Evolutionary conservation across 1,140 invertebrate genomes (phyloP).

Genomic region (Lysiphlebus fabarum): DNA sequence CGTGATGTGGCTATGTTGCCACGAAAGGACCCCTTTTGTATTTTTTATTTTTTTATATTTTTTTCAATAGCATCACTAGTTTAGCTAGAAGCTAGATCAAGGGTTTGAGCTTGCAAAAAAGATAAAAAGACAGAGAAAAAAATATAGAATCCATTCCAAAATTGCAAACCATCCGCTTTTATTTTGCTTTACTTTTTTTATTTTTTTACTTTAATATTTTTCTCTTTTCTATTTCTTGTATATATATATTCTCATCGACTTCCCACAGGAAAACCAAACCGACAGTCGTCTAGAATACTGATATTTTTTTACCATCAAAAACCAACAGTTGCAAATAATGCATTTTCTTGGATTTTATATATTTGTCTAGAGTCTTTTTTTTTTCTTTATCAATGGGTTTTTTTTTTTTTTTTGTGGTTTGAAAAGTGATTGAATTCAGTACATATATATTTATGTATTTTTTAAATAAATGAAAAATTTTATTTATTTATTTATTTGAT

Average conservation of each 20-base stretch:
- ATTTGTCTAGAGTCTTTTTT: conserved; percentile 22
- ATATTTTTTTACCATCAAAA: conserved; percentile 32
- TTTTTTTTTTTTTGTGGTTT: too few relatives aligned
- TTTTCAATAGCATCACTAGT: conserved; percentile 16
- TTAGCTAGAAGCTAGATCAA: conserved; percentile 14
- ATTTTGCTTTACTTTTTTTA: conserved; percentile 25
- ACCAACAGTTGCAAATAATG: conserved; percentile 49
- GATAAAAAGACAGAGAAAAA: conserved; percentile 22
- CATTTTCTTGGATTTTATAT: conserved; percentile 35
- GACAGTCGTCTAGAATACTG: conserved; percentile 49
- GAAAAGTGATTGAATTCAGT: too few relatives aligned
- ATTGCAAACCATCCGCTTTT: conserved; percentile 50
- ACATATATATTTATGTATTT: too few relatives aligned
- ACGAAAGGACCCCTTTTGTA: too few relatives aligned
- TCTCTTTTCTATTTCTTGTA: conserved; percentile 14
- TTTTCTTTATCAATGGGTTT: conserved; percentile 9
- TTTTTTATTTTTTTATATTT: background rate
- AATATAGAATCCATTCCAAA: conserved; percentile 52
- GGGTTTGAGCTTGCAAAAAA: conserved; percentile 8
- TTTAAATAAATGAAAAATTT: too few relatives aligned
- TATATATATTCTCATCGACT: conserved; percentile 29
- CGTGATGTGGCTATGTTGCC: too few relatives aligned
- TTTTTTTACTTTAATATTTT: conserved; percentile 19
- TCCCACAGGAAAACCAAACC: conserved; percentile 47
- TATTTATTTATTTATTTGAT: too few relatives aligned